phyloP scores from a whole-genome alignment of 2,113 vertebrate species.

The Macroglossus sobrinus region DNA sequence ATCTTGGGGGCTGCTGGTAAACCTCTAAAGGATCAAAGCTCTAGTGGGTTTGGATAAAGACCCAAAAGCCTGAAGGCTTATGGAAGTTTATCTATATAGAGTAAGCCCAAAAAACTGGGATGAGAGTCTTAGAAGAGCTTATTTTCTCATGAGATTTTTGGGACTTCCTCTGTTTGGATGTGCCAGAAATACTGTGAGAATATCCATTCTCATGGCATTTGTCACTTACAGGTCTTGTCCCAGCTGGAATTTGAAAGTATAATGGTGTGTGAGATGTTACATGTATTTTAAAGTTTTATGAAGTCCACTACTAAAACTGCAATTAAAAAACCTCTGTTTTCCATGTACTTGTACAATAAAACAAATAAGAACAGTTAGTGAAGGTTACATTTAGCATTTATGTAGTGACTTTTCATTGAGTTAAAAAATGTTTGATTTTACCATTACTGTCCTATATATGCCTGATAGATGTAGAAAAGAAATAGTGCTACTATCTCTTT shows the following conservation, averaged over 20 bases:
- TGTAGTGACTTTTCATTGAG: background rate
- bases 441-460: background rate
- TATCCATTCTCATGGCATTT: slow-evolving; percentile 42
- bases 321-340: background rate
- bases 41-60: slow-evolving; percentile 66
- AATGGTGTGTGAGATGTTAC: slow-evolving; percentile 48
- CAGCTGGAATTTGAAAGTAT: slow-evolving; percentile 36
- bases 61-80: slow-evolving; percentile 57
- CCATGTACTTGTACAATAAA: background rate
- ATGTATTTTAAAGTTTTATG: slow-evolving; percentile 34
- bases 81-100: slow-evolving; percentile 69
- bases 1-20: slow-evolving; percentile 49
- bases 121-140: slow-evolving; percentile 52
- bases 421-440: background rate
- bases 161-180: slow-evolving; percentile 73
- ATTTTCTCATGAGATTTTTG: slow-evolving; percentile 75
- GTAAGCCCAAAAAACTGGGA: slow-evolving; percentile 46
- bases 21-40: slow-evolving; percentile 68
- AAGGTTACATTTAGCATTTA: background rate
- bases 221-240: slow-evolving; percentile 63
- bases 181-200: slow-evolving; percentile 75
- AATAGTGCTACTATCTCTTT: background rate
- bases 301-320: background rate
- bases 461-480: background rate
- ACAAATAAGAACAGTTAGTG: background rate